Base-by-base conservation (phyloP, 2,113 vertebrate species). In the Calyptomena viridis region DNA sequence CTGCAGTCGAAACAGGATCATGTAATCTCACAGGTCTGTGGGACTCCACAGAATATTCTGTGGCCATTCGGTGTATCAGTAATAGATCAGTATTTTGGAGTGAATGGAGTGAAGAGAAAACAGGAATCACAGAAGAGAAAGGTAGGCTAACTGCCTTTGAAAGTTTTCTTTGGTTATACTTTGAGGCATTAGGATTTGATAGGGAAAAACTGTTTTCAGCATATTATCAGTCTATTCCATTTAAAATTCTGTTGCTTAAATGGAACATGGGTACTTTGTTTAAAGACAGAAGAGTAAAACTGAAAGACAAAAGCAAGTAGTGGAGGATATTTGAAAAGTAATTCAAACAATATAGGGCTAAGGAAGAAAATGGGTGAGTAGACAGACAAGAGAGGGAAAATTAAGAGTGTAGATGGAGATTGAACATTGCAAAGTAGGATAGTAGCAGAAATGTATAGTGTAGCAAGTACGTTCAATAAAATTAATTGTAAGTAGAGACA, bases 61-160 rank as follows among this genome's bases (percentile, higher is more conserved):
- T 98, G 47, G 85, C 91, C 7, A 7, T 98, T 93, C 94, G 46
- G 8, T 98, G 97, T 72, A 56, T 5, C 8, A 44, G 16, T n/a
- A 5, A 8, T 7, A 4, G 8, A 8, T 98, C 98, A n/a, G 8
- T 3, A 15, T 92, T 97, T 47, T 98, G 98, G 98, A 98, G 98
- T 60, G 97, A 93, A 20, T 98, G 98, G 98, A 98, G 97, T 58
- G 71, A 25, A 74, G 95, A 78, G 39, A 56, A 85, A 96, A 92
- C 1, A 4, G 95, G 77, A 89, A 95, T 52, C 23, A 98, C 97
- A 5, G 90, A 96, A 76, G 98, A 97, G 39, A 84, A 94, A 96
- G 97, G 98, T 93, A 92, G 84, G 86, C 24, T 73, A 35, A 44
- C 47, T 24, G 17, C n/a, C 37, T 37, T 28, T 21, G 19, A 3